Evolutionary conservation across 2,888 invertebrate genomes (phyloP).

Genomic region (Agrilus mali): DNA sequence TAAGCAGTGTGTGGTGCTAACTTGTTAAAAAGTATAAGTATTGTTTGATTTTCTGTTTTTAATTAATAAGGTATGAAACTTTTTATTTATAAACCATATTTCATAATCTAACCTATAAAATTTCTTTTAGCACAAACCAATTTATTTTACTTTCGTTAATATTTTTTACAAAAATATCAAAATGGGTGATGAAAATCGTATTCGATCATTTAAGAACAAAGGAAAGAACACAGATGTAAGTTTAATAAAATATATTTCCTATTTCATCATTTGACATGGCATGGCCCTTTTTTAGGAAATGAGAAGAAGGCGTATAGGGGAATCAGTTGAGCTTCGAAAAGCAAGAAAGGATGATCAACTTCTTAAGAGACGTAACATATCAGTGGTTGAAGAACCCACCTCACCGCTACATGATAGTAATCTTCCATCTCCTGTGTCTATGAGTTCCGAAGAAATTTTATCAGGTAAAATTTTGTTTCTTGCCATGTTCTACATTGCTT

Average conservation of each 20-base stretch:
- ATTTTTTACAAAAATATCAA: slow-evolving; percentile 5
- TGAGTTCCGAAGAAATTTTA: slow-evolving; percentile 62
- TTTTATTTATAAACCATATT: no score
- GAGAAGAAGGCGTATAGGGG: slow-evolving; percentile 77
- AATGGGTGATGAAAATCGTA: slow-evolving; percentile 55
- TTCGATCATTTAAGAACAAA: slow-evolving; percentile 66
- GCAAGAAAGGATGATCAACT: slow-evolving; percentile 89
- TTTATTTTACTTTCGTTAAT: neutral
- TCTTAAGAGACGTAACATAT: slow-evolving; percentile 76
- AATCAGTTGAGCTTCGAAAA: slow-evolving; percentile 83
- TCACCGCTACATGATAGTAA: slow-evolving; percentile 40
- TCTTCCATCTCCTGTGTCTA: slow-evolving; percentile 29
- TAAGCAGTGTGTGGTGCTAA: no score
- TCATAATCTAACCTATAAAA: no score
- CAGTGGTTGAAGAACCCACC: slow-evolving; percentile 41
- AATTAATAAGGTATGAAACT: no score
- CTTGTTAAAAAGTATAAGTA: no score
- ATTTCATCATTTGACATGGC: neutral
- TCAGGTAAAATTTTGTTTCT: slow-evolving; percentile 32
- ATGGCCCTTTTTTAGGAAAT: slow-evolving; percentile 51
- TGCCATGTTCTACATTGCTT: neutral
- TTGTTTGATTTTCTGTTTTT: no score
- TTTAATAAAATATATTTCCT: slow-evolving; percentile 9
- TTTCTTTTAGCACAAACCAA: no score
- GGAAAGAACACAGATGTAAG: slow-evolving; percentile 62